These are phyloP conservation scores for Phortica okadai DNA, from an alignment of 2,888 invertebrate genomes.

Conservation along the genomic window DNA sequence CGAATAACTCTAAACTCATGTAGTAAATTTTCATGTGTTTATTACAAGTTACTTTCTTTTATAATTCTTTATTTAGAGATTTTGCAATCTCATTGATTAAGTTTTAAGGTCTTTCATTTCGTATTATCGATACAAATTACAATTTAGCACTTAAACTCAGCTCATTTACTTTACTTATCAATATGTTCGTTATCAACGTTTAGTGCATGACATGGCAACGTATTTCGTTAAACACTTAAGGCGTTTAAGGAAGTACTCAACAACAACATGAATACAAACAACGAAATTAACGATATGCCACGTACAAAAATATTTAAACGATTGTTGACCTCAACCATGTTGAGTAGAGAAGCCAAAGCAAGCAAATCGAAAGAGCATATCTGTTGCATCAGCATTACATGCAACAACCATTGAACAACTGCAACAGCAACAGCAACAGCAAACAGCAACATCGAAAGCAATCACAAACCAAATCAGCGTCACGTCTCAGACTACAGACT, in stretches of 20 bases:
- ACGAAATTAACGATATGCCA: constrained; percentile 58
- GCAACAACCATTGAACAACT: not conserved
- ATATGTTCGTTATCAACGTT: constrained; percentile 49
- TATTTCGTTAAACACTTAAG: not conserved
- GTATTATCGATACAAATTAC: not conserved
- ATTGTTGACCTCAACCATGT: constrained; percentile 62
- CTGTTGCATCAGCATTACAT: constrained; percentile 25
- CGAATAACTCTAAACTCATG: too few species aligned
- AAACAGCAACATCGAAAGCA: not conserved
- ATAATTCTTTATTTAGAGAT: too few species aligned
- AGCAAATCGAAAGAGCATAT: constrained; percentile 1
- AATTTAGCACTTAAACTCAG: not conserved
- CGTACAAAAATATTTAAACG: constrained; percentile 58
- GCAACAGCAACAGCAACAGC: not conserved
- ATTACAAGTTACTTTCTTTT: too few species aligned
- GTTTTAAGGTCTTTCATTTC: too few species aligned
- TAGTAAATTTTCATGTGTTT: too few species aligned
- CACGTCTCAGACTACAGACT: constrained; percentile 23
- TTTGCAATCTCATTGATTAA: too few species aligned
- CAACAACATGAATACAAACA: constrained; percentile 49
- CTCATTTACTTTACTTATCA: constrained; percentile 43
- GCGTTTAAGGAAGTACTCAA: not conserved
- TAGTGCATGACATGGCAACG: not conserved
- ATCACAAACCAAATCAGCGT: constrained; percentile 21
- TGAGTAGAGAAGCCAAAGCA: constrained; percentile 25